Conservation (phyloP, 2,113 vertebrate species). For the Gobio gobio region DNA sequence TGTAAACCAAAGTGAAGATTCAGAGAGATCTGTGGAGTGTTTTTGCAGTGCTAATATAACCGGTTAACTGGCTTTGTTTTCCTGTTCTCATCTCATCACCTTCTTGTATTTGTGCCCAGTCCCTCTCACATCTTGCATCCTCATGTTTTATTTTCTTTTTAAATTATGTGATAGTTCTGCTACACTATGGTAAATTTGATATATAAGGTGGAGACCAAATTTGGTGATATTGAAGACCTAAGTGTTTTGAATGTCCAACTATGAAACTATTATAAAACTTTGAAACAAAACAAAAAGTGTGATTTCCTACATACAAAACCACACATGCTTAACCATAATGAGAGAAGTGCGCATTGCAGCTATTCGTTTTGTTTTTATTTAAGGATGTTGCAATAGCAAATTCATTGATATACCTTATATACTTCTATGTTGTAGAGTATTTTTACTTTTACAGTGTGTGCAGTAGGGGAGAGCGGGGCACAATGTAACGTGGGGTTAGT, state of each 20-base stretch:
- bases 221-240: conserved; percentile 51
- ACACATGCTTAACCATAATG: neutral
- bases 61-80: conserved; percentile 35
- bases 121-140: neutral
- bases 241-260: conserved; percentile 54
- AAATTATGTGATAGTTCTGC: conserved; percentile 32
- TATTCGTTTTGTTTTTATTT: neutral
- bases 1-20: conserved; percentile 56
- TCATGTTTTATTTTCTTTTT: conserved; percentile 27
- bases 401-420: neutral
- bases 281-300: conserved; percentile 25
- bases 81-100: conserved; percentile 26
- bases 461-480: no score
- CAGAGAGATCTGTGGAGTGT: conserved; percentile 31
- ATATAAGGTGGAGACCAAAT: conserved; percentile 56
- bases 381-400: neutral
- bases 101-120: conserved; percentile 41
- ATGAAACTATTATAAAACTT: conserved; percentile 55
- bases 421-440: neutral
- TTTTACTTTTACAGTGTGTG: neutral
- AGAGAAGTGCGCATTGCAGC: neutral
- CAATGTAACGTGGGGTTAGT: no score
- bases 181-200: conserved; percentile 42
- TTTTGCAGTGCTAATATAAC: conserved; percentile 48
- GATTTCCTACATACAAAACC: conserved; percentile 24